Evolutionary conservation across 2,888 invertebrate genomes (phyloP).

Genomic region (Dexiosoma caninum): DNA sequence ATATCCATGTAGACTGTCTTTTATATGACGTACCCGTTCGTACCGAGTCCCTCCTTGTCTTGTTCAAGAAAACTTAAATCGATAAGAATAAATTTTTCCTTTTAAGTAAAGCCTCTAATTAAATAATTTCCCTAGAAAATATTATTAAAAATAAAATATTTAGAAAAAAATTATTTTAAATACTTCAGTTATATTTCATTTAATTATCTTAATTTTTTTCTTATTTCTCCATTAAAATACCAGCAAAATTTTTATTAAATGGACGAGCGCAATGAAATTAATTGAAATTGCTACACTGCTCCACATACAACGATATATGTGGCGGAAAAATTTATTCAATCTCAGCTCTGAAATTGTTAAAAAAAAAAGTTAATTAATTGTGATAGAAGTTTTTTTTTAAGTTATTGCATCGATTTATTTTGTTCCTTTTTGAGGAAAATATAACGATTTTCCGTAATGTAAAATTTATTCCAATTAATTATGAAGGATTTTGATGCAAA

Average conservation of each 20-base stretch:
- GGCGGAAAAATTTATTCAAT: too few species aligned
- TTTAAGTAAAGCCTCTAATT: constrained; percentile 25
- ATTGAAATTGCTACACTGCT: too few species aligned
- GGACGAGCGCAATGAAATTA: too few species aligned
- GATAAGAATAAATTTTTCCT: background rate
- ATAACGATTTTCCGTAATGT: too few species aligned
- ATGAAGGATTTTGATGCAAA: too few species aligned
- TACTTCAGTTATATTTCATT: background rate
- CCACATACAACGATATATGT: too few species aligned
- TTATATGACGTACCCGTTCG: background rate
- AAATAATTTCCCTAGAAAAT: constrained; percentile 36
- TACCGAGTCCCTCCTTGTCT: background rate
- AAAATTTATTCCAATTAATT: too few species aligned
- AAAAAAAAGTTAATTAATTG: too few species aligned
- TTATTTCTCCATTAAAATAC: background rate
- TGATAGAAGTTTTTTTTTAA: too few species aligned
- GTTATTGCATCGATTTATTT: too few species aligned
- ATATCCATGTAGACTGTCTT: background rate
- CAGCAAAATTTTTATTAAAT: background rate
- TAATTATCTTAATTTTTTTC: background rate
- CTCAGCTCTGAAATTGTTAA: too few species aligned
- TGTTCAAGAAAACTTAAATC: background rate
- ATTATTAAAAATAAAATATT: background rate
- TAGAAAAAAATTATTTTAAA: background rate
- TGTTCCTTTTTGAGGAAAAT: too few species aligned